Conservation (phyloP, 2,797 vertebrate genomes). For the Protonibea diacanthus region DNA sequence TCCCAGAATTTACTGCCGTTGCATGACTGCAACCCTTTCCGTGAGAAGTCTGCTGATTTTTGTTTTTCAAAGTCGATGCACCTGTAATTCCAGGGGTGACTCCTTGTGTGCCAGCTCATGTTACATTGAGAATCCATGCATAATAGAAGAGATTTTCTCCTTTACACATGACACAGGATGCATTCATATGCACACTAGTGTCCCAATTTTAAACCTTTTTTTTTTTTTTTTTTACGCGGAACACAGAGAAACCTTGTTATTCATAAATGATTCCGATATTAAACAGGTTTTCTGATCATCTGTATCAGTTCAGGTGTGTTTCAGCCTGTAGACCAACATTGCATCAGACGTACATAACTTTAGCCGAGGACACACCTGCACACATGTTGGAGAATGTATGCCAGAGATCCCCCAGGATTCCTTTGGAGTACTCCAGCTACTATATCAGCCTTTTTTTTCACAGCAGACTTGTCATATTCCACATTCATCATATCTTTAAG, state of each 20-base stretch:
- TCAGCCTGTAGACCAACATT: conserved; percentile 4
- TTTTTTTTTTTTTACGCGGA: neutral
- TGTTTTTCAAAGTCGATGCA: conserved; percentile 25
- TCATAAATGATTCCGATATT: neutral
- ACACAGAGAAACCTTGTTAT: neutral
- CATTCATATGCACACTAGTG: neutral
- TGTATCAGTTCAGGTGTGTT: neutral
- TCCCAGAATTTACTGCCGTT: conserved; percentile 40
- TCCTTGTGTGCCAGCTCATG: conserved; percentile 1
- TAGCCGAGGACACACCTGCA: neutral
- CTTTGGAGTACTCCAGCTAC: neutral
- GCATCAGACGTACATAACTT: conserved; percentile 26
- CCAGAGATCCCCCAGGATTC: neutral
- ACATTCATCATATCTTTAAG: neutral
- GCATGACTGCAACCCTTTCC: conserved; percentile 14
- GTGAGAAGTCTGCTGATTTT: conserved; percentile 27
- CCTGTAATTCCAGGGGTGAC: conserved; percentile 20
- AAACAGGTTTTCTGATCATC: neutral
- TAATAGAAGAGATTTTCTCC: neutral
- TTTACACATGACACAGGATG: neutral
- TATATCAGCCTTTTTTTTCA: neutral
- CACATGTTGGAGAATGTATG: neutral
- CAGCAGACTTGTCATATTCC: neutral
- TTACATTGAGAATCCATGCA: neutral
- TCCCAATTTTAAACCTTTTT: neutral